These are phyloP conservation scores for Labeo calbasu DNA, from an alignment of 2,797 vertebrate genomes.

Conservation along the genomic window DNA sequence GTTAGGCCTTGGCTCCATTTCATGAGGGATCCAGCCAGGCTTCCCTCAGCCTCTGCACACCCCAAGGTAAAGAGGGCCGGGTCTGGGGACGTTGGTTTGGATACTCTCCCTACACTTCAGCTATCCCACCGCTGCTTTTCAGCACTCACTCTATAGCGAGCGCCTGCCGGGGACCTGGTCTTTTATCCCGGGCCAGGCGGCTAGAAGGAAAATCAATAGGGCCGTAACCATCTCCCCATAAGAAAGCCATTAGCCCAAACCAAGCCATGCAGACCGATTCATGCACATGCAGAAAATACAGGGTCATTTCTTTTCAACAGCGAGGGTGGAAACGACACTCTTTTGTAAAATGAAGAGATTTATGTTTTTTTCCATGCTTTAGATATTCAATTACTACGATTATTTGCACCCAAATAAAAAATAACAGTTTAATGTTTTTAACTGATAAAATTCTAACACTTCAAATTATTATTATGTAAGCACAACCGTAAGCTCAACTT, in stretches of 20 bases:
- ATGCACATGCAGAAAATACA: conserved; percentile 17
- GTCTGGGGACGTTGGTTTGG: conserved; percentile 39
- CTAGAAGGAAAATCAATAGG: conserved; percentile 69
- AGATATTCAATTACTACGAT: no score
- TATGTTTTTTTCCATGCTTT: background rate
- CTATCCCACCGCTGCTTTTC: conserved; percentile 54
- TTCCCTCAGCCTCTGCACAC: conserved; percentile 28
- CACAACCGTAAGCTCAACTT: background rate
- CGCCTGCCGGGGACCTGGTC: conserved; percentile 60
- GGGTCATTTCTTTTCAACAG: background rate
- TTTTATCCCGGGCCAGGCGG: conserved; percentile 73
- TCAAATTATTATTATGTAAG: no score
- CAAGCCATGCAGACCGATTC: conserved; percentile 42
- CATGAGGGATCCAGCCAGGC: conserved; percentile 29
- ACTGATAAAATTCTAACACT: background rate
- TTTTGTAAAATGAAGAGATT: conserved; percentile 2
- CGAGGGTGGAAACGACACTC: conserved; percentile 1
- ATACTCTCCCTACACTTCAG: conserved; percentile 42
- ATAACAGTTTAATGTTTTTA: background rate
- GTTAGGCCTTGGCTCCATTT: conserved; percentile 43
- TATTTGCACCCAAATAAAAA: no score
- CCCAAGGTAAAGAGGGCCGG: conserved; percentile 27
- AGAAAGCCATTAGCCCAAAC: conserved; percentile 69
- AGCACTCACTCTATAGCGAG: conserved; percentile 61
- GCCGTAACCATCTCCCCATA: conserved; percentile 68